Evolutionary conservation across 2,113 vertebrate species (phyloP).

Genomic region (Nothocercus julius): DNA sequence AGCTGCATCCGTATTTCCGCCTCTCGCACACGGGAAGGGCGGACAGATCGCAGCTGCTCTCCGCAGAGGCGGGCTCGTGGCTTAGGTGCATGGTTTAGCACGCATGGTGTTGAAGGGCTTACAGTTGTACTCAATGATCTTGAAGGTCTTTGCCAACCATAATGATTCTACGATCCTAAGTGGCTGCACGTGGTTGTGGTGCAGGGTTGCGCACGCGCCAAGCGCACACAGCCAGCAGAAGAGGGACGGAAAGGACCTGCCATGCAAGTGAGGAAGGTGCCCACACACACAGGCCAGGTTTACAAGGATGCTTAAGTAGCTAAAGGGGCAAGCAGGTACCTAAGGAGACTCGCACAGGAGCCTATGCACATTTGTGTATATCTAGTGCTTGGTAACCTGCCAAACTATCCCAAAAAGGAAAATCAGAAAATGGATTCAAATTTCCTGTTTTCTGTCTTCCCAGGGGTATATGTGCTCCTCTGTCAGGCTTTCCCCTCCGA

Average conservation of each 20-base stretch:
- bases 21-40: background rate
- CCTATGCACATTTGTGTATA: background rate
- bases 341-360: background rate
- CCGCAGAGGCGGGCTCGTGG: background rate
- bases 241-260: background rate
- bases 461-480: background rate
- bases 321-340: background rate
- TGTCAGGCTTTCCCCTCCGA: background rate
- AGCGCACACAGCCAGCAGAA: background rate
- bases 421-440: background rate
- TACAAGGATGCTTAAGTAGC: background rate
- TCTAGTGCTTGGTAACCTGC: background rate
- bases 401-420: constrained; percentile 2
- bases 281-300: fast-evolving
- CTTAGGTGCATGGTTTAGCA: too few relatives aligned
- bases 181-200: fast-evolving
- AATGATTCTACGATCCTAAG: too few relatives aligned
- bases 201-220: background rate
- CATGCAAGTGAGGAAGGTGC: fast-evolving
- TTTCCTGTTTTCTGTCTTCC: background rate
- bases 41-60: background rate
- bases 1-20: fast-evolving
- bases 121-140: too few relatives aligned
- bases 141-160: too few relatives aligned
- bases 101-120: too few relatives aligned